These are phyloP conservation scores for Brachionus koreanus DNA, from an alignment of 1,140 invertebrate species.

Conservation along the genomic window DNA sequence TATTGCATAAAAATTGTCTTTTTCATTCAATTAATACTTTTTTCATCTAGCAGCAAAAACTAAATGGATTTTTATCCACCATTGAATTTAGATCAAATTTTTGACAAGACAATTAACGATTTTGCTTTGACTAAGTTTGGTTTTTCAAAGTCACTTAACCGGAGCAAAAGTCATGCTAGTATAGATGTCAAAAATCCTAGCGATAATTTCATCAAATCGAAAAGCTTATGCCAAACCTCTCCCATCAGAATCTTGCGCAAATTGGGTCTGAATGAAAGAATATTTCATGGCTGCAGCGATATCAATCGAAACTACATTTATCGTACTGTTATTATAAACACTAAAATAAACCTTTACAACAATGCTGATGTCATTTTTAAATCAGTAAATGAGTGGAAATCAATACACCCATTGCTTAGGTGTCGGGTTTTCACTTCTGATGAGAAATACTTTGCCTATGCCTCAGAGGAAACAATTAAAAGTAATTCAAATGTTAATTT, in stretches of 20 bases:
- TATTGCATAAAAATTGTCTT: not conserved
- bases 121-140: not conserved
- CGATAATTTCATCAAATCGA: not conserved
- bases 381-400: constrained; percentile 20
- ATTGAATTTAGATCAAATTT: constrained; percentile 14
- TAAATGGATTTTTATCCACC: constrained; percentile 36
- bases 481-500: constrained; percentile 8
- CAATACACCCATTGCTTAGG: constrained; percentile 6
- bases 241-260: not conserved
- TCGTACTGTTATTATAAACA: constrained; percentile 26
- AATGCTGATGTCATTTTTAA: not conserved
- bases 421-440: not conserved
- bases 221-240: not conserved
- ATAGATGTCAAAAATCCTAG: not conserved
- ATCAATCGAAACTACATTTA: constrained; percentile 14
- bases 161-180: not conserved
- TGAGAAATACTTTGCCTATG: constrained; percentile 33
- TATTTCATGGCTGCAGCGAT: constrained; percentile 21
- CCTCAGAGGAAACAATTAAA: not conserved
- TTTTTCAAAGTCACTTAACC: not conserved
- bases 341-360: constrained; percentile 1
- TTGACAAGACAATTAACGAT: not conserved
- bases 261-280: not conserved
- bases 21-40: not conserved
- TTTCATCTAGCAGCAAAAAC: not conserved